A percentile compares a stretch with the other conserved stretches of the same genome.
Evolutionary conservation across 2,888 invertebrate species (phyloP).

Genomic region (Athrips mouffetella): DNA sequence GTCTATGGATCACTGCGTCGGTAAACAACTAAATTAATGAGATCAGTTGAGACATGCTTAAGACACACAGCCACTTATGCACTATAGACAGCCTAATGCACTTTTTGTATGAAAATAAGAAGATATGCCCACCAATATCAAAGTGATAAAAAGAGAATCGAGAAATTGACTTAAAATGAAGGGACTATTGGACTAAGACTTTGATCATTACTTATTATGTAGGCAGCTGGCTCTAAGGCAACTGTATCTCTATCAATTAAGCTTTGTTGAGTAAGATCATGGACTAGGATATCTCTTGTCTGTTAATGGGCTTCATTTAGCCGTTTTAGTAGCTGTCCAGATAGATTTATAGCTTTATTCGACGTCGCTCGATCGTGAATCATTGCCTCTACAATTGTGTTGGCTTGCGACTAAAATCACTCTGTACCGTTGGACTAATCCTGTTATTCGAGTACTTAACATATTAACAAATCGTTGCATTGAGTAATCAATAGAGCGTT

Average conservation of each 20-base stretch:
- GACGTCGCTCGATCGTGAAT: conserved; percentile 10
- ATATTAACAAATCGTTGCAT: no score
- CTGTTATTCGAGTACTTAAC: conserved; percentile 2
- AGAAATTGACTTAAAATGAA: no score
- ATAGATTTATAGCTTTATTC: conserved; percentile 8
- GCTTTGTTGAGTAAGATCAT: neutral
- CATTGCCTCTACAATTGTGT: conserved; percentile 7
- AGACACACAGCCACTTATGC: neutral
- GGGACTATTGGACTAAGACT: no score
- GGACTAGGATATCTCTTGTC: conserved; percentile 1
- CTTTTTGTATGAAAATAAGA: no score
- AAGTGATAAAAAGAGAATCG: no score
- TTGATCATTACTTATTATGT: neutral
- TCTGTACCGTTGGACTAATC: conserved; percentile 1
- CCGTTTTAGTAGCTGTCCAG: neutral
- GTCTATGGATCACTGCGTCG: neutral
- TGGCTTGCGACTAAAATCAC: conserved; percentile 10
- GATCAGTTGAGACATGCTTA: neutral
- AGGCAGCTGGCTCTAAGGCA: neutral
- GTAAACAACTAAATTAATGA: neutral
- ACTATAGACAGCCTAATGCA: neutral
- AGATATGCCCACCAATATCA: no score
- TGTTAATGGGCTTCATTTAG: conserved; percentile 4
- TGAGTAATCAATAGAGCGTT: no score
- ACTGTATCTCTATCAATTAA: neutral